Evolutionary conservation across 2,888 invertebrate species (phyloP).

Genomic region (Tetanocera ferruginea): DNA sequence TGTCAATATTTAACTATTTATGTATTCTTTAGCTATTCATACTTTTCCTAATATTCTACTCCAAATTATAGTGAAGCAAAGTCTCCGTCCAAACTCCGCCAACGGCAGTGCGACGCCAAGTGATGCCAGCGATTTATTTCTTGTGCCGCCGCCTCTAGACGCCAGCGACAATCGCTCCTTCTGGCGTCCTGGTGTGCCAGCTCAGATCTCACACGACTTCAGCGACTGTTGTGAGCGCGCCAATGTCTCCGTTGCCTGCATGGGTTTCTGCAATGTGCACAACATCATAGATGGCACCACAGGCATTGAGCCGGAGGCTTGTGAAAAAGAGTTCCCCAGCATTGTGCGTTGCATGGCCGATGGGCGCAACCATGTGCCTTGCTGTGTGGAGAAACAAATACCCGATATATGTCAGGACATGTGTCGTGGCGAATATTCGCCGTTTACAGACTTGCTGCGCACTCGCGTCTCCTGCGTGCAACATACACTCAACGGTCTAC

Average conservation of each 20-base stretch:
- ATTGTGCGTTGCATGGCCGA: constrained; percentile 86
- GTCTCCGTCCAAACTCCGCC: constrained; percentile 5
- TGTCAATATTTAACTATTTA: too few species aligned
- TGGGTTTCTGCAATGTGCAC: constrained; percentile 86
- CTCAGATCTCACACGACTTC: constrained; percentile 79
- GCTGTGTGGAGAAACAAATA: constrained; percentile 84
- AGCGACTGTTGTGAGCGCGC: constrained; percentile 82
- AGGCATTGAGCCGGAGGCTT: constrained; percentile 84
- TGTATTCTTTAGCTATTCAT: too few species aligned
- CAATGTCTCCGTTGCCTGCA: constrained; percentile 80
- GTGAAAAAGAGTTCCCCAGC: constrained; percentile 83
- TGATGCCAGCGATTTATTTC: constrained; percentile 59
- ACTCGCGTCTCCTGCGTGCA: constrained; percentile 88
- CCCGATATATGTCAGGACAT: constrained; percentile 90
- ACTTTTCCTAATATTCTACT: too few species aligned
- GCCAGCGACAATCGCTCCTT: constrained; percentile 64
- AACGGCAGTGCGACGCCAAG: constrained; percentile 29
- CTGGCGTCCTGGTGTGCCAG: constrained; percentile 58
- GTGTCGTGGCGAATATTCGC: constrained; percentile 86
- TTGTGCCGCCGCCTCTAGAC: constrained; percentile 62
- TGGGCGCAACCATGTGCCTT: constrained; percentile 87
- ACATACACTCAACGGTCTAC: constrained; percentile 84
- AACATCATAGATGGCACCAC: constrained; percentile 82
- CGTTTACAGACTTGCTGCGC: constrained; percentile 85
- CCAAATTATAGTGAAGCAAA: neutral